A percentile compares a stretch with the other conserved stretches of the same genome.
Evolutionary conservation across 2,797 vertebrate genomes (phyloP).

Genomic region (Myotis vivesi): DNA sequence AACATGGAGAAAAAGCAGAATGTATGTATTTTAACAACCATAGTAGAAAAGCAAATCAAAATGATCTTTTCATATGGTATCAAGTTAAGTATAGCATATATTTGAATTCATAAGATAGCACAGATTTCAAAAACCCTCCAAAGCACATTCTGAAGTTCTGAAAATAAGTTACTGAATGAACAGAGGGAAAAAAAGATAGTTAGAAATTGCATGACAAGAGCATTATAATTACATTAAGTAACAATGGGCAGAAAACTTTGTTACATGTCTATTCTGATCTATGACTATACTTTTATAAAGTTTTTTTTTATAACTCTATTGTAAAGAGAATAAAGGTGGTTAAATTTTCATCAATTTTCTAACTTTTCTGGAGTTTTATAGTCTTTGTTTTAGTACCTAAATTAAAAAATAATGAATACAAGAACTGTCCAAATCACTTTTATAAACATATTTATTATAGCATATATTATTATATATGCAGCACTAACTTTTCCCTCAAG

Average conservation of each 20-base stretch:
- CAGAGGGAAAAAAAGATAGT: neutral
- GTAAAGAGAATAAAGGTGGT: neutral
- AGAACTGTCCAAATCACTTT: conserved; percentile 34
- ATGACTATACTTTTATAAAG: neutral
- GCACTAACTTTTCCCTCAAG: neutral
- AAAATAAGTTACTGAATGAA: conserved; percentile 42
- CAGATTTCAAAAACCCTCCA: conserved; percentile 57
- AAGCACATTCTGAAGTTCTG: conserved; percentile 23
- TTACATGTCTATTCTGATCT: neutral
- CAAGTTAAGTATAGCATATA: conserved; percentile 25
- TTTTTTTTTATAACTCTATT: conserved; percentile 49
- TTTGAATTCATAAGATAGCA: conserved; percentile 65
- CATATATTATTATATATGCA: neutral
- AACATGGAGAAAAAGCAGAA: neutral
- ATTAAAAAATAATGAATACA: conserved; percentile 41
- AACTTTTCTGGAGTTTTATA: conserved; percentile 45
- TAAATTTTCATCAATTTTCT: conserved; percentile 39
- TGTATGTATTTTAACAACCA: conserved; percentile 35
- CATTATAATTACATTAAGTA: conserved; percentile 16
- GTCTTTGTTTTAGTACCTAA: conserved; percentile 47
- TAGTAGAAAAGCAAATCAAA: conserved; percentile 61
- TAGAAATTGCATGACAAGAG: neutral
- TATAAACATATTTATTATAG: neutral
- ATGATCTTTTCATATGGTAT: conserved; percentile 33
- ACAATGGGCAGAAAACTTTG: neutral